Base-by-base conservation (phyloP, 2,888 invertebrate species). In the Apeira syringaria region DNA sequence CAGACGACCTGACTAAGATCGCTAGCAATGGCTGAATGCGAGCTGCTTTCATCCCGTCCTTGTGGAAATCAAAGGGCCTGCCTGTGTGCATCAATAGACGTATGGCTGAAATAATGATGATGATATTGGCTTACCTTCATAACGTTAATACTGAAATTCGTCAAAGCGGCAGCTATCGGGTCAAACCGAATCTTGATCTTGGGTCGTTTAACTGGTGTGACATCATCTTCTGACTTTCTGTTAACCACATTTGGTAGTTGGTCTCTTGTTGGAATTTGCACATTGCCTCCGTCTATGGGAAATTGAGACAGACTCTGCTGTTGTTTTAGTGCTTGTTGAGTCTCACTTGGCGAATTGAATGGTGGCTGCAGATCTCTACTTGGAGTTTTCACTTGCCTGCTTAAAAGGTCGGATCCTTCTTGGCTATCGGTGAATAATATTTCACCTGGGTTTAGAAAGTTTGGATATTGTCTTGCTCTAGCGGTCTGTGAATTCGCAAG, bases 61-160 rank as follows among this genome's bases (percentile, higher is more conserved):
- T n/a, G n/a, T n/a, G n/a, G n/a, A n/a, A n/a, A n/a, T n/a, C n/a
- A n/a, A n/a, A n/a, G n/a, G n/a, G n/a, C n/a, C n/a, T n/a, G n/a
- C n/a, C n/a, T n/a, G n/a, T n/a, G n/a, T n/a, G n/a, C n/a, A n/a
- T n/a, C n/a, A n/a, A n/a, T n/a, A n/a, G n/a, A n/a, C n/a, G n/a
- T n/a, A n/a, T n/a, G n/a, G n/a, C n/a, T n/a, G n/a, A n/a, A n/a
- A n/a, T n/a, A n/a, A n/a, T n/a, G n/a, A n/a, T n/a, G n/a, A n/a
- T n/a, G n/a, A n/a, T n/a, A n/a, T n/a, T n/a, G n/a, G 25, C 33
- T 33, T 34, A 53, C 53, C 47, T 48, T 51, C 50, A 55, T 51
- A n/a, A 52, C 10, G 33, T 36, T 44, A 13, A 58, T 17, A 30
- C 48, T 50, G 36, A 52, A 54, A 28, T 50, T 48, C 0, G 53